These are phyloP conservation scores for Euglossa dilemma DNA, from an alignment of 1,140 invertebrate genomes.

Conservation along the genomic window DNA sequence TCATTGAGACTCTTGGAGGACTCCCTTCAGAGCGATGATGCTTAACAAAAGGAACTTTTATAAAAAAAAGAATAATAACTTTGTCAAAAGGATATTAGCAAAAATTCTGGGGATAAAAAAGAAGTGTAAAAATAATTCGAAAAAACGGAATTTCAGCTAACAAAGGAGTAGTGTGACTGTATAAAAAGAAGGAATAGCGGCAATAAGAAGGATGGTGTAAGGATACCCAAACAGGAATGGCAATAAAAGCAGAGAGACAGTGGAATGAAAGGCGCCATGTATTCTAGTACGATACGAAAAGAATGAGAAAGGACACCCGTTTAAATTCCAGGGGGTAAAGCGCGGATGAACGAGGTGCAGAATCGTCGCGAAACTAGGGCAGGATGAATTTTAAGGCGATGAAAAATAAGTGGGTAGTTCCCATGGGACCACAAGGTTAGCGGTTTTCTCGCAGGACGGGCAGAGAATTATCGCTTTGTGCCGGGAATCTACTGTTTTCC, in stretches of 20 bases:
- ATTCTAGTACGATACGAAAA: not conserved
- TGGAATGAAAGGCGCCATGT: too few species aligned
- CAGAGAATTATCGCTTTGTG: not conserved
- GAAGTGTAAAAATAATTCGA: too few species aligned
- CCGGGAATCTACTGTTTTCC: not conserved
- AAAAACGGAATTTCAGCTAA: too few species aligned
- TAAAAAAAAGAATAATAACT: too few species aligned
- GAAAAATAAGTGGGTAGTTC: not conserved
- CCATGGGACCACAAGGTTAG: not conserved
- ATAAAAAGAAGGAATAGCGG: not conserved
- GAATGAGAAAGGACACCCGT: not conserved
- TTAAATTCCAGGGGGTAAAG: not conserved
- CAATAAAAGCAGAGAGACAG: too few species aligned
- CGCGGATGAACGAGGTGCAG: not conserved
- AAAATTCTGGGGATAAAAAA: too few species aligned
- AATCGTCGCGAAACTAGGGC: not conserved
- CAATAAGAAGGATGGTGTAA: not conserved
- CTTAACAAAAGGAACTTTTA: too few species aligned
- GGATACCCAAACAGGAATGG: too few species aligned
- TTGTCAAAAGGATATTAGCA: too few species aligned
- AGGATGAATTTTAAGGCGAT: constrained; percentile 9
- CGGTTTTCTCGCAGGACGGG: too few species aligned
- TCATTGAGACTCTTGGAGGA: too few species aligned
- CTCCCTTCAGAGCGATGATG: too few species aligned
- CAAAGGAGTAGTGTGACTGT: not conserved